Base-by-base conservation (phyloP, 2,888 invertebrate species). In the Calliphora vomitoria region DNA sequence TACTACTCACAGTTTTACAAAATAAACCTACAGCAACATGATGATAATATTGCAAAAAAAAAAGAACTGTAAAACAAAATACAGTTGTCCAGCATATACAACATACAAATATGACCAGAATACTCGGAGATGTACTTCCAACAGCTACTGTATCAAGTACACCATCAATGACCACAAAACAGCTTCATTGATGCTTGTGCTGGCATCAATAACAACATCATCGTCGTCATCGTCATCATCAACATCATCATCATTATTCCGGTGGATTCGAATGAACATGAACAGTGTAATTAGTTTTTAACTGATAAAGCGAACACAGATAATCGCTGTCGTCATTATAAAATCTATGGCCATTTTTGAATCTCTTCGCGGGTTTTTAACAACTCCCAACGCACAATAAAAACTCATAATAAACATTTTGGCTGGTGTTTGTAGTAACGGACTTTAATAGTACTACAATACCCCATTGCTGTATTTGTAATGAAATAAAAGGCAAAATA, bases 271-370 rank as follows among this genome's bases (percentile, higher is more conserved):
- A 62, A 41, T 69, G 68, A 62, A 74, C 74, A 85, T 80, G 82
- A 68, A 80, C 74, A 85, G 80, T 85, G 80, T 81, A 85, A 85
- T 85, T 85, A 85, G 85, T 85, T 85, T 84, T 85, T 69, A 80
- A 85, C 75, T 85, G 85, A 85, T 85, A 85, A 44, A 85, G 75
- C 75, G 25, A 62, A 75, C 20, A 62, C 44, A 85, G 85, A 85
- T 85, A 85, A 85, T 85, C 80, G 85, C 80, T 85, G 85, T 85
- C 69, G 80, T 85, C 85, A 81, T 85, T 81, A 75, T 64, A 62
- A 69, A 80, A 85, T 81, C 85, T 85, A 85, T 76, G 69, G 85
- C 8, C 85, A 64, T 44, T 69, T 83, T 78, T 62, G 69, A 81
- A 79, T 85, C 79, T 78, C 72, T 75, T 78, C 53, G 53, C 53